Evolutionary conservation across 2,888 invertebrate genomes (phyloP), one percentile per base, ranked within the genome.

Genomic region (Orthosia cruda): DNA sequence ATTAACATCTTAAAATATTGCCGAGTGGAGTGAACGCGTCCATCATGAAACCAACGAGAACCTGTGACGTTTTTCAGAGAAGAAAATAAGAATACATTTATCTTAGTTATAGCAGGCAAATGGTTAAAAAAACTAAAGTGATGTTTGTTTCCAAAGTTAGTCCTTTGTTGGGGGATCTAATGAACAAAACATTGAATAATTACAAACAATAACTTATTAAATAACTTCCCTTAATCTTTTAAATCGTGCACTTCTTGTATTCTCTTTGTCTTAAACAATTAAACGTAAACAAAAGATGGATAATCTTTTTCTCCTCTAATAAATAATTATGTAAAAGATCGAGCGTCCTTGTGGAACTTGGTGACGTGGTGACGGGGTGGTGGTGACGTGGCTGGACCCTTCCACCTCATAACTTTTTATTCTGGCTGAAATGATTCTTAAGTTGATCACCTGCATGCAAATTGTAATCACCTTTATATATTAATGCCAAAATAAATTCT

Each of bases 1-100:
- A 94, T 93, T 94, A 94, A 92, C 92, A 90, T 91, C 88, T 89
- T 85, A 90, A 94, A 92, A 93, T 93, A 92, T 93, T 91, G 88
- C 89, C 81, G 88, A 81, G 89, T 87, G 89, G 88, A 88, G 88
- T 88, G 88, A 90, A 88, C 90, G 88, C 88, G 73, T 83, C 87
- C 88, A 83, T 91, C 91, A 93, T 91, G 91, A 91, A 87, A 88
- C 88, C 90, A 86, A 88, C 84, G 77, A 91, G 89, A 93, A 92
- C 92, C 89, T 89, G 89, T 74, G 87, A 91, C 91, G 86, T 91
- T 89, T 91, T 89, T 86, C n/a, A 89, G 81, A 74, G 83, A 80
- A 84, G 77, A 87, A 89, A 82, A 90, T 89, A 90, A 87, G 83
- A 90, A 88, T 87, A 87, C 86, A 91, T 92, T 91, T 90, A 90